These are phyloP conservation scores for Dufourea novaeangliae DNA, from an alignment of 1,140 invertebrate genomes.

Conservation along the genomic window DNA sequence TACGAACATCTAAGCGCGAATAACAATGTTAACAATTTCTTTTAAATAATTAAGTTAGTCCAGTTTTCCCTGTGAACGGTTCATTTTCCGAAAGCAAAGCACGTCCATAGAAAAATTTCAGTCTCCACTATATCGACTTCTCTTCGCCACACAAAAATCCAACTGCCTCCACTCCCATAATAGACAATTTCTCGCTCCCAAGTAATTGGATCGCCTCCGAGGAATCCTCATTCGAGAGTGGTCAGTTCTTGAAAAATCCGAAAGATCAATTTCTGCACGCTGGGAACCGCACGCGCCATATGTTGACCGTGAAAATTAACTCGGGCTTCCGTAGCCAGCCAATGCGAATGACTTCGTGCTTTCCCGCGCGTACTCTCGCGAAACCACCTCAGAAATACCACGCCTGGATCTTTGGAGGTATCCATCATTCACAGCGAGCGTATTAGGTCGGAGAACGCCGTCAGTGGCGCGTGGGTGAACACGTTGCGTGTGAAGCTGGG, in stretches of 20 bases:
- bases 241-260: neutral
- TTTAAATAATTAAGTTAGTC: too few species aligned
- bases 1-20: too few species aligned
- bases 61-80: too few species aligned
- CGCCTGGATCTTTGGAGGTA: too few species aligned
- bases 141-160: neutral
- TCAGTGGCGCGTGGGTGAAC: conserved; percentile 25
- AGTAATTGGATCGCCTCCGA: neutral
- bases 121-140: neutral
- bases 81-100: too few species aligned
- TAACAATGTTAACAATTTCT: too few species aligned
- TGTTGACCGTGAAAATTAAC: conserved; percentile 41
- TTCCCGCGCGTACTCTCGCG: conserved; percentile 48
- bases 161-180: neutral
- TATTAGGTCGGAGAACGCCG: conserved; percentile 26
- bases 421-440: conserved; percentile 52
- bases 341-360: conserved; percentile 53
- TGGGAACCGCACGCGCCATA: conserved; percentile 47
- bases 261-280: neutral
- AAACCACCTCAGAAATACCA: conserved; percentile 41
- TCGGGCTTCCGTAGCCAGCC: conserved; percentile 39
- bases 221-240: neutral
- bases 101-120: too few species aligned
- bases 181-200: neutral
- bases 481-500: conserved; percentile 6